phyloP scores from a whole-genome alignment of 2,113 vertebrate species.

The Ascaphus truei region DNA sequence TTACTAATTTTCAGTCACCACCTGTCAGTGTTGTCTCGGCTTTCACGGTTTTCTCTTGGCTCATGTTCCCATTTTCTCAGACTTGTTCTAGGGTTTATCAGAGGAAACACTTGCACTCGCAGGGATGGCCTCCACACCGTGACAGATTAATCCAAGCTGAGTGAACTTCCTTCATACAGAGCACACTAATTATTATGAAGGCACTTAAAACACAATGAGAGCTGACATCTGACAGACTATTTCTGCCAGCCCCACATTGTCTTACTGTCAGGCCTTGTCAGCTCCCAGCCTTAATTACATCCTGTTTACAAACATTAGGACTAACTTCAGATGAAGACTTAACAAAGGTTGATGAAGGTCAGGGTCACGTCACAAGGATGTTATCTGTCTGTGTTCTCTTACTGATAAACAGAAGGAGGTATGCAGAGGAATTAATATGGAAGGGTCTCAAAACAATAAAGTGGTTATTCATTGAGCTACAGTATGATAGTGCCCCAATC shows the following conservation, averaged over 20 bases:
- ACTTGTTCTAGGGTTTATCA: conserved; percentile 87
- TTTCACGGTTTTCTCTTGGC: conserved; percentile 53
- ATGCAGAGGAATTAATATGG: conserved; percentile 43
- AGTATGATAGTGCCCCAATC: too few relatives aligned
- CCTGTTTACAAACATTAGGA: conserved; percentile 95
- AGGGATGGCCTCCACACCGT: conserved; percentile 89
- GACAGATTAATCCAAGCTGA: conserved; percentile 96
- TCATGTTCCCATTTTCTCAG: conserved; percentile 50
- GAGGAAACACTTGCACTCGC: conserved; percentile 94
- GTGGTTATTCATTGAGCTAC: too few relatives aligned
- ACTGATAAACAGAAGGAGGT: conserved; percentile 62
- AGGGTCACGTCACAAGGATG: conserved; percentile 78
- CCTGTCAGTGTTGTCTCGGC: conserved; percentile 74
- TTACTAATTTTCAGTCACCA: conserved; percentile 83
- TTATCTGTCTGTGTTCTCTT: conserved; percentile 74
- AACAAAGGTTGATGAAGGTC: conserved; percentile 84
- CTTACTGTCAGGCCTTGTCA: conserved; percentile 80
- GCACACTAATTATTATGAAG: conserved; percentile 95
- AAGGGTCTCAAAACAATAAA: conserved; percentile 41
- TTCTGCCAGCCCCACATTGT: conserved; percentile 81
- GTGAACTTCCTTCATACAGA: conserved; percentile 95
- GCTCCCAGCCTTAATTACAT: conserved; percentile 95
- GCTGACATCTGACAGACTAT: conserved; percentile 88
- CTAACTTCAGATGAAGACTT: conserved; percentile 81
- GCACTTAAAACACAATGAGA: conserved; percentile 89